Evolutionary conservation across 2,113 vertebrate genomes (phyloP).

Genomic region (Cyprinus carpio): DNA sequence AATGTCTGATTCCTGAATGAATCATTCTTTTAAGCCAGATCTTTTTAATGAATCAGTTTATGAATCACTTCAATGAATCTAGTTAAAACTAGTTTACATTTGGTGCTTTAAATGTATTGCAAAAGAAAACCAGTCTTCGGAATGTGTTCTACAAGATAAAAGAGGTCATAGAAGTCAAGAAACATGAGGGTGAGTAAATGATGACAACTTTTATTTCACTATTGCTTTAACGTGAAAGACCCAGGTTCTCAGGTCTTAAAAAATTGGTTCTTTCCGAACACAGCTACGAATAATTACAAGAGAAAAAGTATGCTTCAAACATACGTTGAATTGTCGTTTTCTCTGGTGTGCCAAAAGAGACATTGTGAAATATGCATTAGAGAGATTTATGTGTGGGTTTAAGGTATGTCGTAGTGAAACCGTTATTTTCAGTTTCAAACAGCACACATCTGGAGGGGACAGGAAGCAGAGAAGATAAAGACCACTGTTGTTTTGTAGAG

Average conservation of each 20-base stretch:
- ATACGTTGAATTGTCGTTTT: not conserved
- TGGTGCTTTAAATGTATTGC: not conserved
- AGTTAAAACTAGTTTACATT: not conserved
- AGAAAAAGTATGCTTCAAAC: not conserved
- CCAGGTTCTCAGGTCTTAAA: not conserved
- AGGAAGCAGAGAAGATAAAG: slow-evolving; percentile 20
- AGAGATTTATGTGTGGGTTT: slow-evolving; percentile 27
- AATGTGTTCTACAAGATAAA: not conserved
- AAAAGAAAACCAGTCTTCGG: not conserved
- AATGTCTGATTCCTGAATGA: not conserved
- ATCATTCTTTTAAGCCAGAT: not conserved
- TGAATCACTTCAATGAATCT: no score
- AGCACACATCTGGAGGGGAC: not conserved
- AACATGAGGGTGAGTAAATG: not conserved
- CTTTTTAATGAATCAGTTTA: no score
- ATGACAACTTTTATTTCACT: not conserved
- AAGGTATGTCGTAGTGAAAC: slow-evolving; percentile 23
- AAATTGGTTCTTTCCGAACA: not conserved
- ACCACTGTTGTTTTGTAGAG: slow-evolving; percentile 11
- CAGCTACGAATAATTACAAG: not conserved
- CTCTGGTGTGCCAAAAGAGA: not conserved
- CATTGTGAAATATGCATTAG: slow-evolving; percentile 20
- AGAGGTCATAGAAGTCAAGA: not conserved
- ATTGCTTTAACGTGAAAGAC: not conserved
- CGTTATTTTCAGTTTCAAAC: slow-evolving; percentile 46